phyloP scores from a whole-genome alignment of 1,140 invertebrate genomes.

The Drosophila ananassae region DNA sequence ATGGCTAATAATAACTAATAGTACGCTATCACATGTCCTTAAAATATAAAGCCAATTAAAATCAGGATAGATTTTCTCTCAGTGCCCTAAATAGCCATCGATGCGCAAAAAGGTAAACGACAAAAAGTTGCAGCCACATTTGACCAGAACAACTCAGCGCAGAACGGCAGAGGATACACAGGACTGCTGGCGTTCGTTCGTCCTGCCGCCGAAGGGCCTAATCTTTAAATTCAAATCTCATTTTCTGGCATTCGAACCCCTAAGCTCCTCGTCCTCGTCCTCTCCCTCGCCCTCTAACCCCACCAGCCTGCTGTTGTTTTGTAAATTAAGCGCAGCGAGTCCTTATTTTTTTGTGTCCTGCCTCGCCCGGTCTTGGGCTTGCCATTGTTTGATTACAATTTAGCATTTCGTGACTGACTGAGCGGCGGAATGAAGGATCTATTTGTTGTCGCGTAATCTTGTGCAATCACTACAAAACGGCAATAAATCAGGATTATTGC shows the following conservation, averaged over 20 bases:
- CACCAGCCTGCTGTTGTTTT: constrained; percentile 41
- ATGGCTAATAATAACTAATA: no score
- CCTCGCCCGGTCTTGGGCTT: constrained; percentile 24
- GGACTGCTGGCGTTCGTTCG: constrained; percentile 35
- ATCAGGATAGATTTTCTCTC: neutral
- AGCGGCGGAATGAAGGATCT: constrained; percentile 77
- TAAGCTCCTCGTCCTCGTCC: neutral
- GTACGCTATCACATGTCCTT: no score
- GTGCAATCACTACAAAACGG: constrained; percentile 83
- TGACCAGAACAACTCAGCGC: constrained; percentile 60
- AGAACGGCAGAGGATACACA: constrained; percentile 11
- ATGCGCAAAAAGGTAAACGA: constrained; percentile 70
- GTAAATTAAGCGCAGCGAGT: constrained; percentile 71
- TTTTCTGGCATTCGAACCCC: constrained; percentile 51
- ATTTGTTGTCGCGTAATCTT: constrained; percentile 83
- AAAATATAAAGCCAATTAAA: no score
- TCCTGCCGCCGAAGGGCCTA: constrained; percentile 63
- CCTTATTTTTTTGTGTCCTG: constrained; percentile 34
- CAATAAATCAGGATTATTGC: constrained; percentile 83
- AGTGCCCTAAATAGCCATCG: constrained; percentile 35
- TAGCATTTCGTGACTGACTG: constrained; percentile 78
- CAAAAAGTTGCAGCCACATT: constrained; percentile 73
- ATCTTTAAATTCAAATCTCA: constrained; percentile 83
- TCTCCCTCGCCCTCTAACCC: neutral
- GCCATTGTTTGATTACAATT: constrained; percentile 82